Conservation (phyloP, 2,797 vertebrate species). For the Picus viridis region DNA sequence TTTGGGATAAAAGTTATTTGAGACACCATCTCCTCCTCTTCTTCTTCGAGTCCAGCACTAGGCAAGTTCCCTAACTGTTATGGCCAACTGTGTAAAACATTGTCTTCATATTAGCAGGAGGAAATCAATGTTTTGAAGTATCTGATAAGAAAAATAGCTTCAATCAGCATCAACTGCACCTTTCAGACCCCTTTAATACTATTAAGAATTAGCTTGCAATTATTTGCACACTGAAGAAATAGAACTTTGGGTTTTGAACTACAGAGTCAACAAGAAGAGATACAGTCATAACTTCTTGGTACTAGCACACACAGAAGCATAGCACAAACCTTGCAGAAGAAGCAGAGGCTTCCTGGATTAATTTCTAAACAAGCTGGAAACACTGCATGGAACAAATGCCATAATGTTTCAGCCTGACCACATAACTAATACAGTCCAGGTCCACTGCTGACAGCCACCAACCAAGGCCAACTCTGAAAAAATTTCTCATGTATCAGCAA, state of each 20-base stretch:
- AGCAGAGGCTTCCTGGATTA: neutral
- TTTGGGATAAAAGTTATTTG: neutral
- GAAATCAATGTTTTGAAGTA: neutral
- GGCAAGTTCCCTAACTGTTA: neutral
- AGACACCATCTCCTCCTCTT: neutral
- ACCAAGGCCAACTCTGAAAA: neutral
- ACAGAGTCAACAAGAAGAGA: neutral
- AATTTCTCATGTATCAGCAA: neutral
- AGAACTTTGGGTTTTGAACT: neutral
- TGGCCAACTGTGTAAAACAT: neutral
- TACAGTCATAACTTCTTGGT: neutral
- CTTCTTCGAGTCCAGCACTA: neutral
- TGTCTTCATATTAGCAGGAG: neutral
- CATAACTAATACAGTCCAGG: neutral
- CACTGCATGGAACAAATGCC: neutral
- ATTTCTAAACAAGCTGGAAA: neutral
- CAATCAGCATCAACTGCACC: neutral
- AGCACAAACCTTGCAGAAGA: neutral
- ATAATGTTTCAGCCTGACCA: neutral
- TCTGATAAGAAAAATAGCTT: neutral
- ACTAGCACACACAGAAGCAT: neutral
- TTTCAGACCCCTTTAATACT: neutral
- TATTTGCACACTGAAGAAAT: neutral
- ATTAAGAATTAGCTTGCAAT: neutral
- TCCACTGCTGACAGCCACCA: neutral